These are phyloP conservation scores for Thalassarche chlororhynchos DNA, from an alignment of 2,113 vertebrate genomes.

Conservation along the genomic window DNA sequence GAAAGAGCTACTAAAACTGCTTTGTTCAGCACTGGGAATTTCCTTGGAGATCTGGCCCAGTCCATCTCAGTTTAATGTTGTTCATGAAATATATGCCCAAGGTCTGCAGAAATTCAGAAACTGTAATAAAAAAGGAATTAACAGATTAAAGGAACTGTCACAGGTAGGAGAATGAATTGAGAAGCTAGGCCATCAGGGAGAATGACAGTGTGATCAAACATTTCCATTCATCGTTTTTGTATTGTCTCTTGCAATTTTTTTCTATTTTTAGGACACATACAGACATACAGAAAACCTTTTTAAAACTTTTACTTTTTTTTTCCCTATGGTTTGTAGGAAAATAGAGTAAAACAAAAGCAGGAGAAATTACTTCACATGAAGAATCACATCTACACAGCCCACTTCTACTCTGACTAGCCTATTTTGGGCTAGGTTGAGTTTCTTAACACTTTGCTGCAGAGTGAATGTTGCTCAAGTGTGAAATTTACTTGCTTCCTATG, in stretches of 20 bases:
- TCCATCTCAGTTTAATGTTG: neutral
- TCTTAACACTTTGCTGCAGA: neutral
- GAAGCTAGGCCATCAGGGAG: neutral
- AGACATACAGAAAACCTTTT: neutral
- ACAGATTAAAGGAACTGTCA: neutral
- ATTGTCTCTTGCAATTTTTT: neutral
- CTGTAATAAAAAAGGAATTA: neutral
- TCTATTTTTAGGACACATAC: neutral
- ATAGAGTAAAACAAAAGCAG: neutral
- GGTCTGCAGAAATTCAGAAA: neutral
- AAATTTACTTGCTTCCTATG: neutral
- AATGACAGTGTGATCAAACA: neutral
- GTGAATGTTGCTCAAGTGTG: neutral
- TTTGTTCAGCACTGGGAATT: neutral
- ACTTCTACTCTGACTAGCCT: neutral
- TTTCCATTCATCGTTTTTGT: neutral
- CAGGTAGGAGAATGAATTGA: neutral
- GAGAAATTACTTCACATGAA: neutral
- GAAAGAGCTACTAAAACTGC: neutral
- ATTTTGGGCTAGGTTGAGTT: neutral
- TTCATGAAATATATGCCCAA: neutral
- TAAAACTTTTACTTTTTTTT: neutral
- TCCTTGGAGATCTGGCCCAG: neutral
- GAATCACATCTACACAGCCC: neutral
- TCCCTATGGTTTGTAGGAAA: neutral